Evolutionary conservation across 2,113 vertebrate species (phyloP).

Genomic region (Larimichthys crocea): DNA sequence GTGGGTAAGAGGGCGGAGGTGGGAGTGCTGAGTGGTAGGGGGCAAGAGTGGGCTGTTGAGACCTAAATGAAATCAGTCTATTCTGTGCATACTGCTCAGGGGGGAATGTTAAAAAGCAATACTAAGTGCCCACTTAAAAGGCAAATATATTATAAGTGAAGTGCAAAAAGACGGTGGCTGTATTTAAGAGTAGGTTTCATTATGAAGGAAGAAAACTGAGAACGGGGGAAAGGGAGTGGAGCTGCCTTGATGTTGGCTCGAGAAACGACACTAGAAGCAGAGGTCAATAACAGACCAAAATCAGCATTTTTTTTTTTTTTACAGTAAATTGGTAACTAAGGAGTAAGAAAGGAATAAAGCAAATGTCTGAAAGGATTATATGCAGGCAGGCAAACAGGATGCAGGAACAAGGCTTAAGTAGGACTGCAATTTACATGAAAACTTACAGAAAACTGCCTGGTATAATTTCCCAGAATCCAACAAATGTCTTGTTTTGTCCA

Average conservation of each 20-base stretch:
- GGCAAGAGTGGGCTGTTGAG: constrained; percentile 23
- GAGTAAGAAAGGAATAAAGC: background rate
- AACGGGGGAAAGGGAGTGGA: background rate
- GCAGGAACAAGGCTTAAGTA: background rate
- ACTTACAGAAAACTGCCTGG: too few relatives aligned
- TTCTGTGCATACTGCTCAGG: constrained; percentile 58
- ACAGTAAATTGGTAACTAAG: constrained; percentile 14
- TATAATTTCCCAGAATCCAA: too few relatives aligned
- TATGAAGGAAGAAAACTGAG: constrained; percentile 16
- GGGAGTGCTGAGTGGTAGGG: constrained; percentile 24
- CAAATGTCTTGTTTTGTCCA: too few relatives aligned
- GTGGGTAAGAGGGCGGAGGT: constrained; percentile 48
- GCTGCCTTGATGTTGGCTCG: constrained; percentile 37
- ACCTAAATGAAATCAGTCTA: constrained; percentile 71
- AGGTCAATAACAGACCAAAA: constrained; percentile 46
- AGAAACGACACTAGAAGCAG: constrained; percentile 18
- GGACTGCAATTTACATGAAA: too few relatives aligned
- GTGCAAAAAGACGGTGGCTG: constrained; percentile 47
- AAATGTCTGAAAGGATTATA: background rate
- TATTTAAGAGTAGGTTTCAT: constrained; percentile 65
- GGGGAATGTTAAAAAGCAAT: constrained; percentile 55
- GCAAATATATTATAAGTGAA: constrained; percentile 62
- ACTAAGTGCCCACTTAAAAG: constrained; percentile 70
- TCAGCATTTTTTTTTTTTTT: constrained; percentile 41
- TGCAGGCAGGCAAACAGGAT: background rate